These are phyloP conservation scores for Piezodorus guildinii DNA, from an alignment of 1,140 invertebrate genomes.

Conservation along the genomic window DNA sequence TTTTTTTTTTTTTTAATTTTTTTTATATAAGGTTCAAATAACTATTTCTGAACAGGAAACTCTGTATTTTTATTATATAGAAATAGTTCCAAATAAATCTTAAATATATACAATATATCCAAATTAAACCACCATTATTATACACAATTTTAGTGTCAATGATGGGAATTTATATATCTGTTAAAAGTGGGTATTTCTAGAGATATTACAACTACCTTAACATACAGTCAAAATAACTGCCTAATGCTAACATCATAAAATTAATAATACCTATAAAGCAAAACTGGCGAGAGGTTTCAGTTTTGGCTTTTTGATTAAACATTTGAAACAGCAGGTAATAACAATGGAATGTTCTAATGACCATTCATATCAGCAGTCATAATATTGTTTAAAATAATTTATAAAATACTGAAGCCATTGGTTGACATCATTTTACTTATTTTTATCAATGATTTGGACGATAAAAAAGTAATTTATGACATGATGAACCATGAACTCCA, in stretches of 20 bases:
- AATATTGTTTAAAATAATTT: background rate
- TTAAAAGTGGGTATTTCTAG: background rate
- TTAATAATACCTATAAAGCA: constrained; percentile 21
- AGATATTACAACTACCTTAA: constrained; percentile 1
- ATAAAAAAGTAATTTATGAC: background rate
- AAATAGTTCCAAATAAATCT: background rate
- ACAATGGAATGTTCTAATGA: constrained; percentile 15
- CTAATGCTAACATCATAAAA: constrained; percentile 17
- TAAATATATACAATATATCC: constrained; percentile 13
- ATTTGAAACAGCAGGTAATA: constrained; percentile 6
- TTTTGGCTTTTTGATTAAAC: background rate
- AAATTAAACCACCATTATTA: background rate
- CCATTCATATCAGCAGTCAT: background rate
- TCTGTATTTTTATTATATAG: background rate
- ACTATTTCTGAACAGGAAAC: background rate
- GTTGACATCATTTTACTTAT: background rate
- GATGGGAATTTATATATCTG: background rate
- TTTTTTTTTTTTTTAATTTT: background rate
- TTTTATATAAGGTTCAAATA: constrained; percentile 2
- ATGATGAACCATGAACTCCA: background rate
- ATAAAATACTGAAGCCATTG: background rate
- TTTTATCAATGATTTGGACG: background rate
- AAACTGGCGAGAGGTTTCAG: constrained; percentile 16
- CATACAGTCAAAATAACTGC: background rate
- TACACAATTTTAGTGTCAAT: background rate